Base-by-base conservation (phyloP, 2,888 invertebrate species). In the Cephus sareptanus region DNA sequence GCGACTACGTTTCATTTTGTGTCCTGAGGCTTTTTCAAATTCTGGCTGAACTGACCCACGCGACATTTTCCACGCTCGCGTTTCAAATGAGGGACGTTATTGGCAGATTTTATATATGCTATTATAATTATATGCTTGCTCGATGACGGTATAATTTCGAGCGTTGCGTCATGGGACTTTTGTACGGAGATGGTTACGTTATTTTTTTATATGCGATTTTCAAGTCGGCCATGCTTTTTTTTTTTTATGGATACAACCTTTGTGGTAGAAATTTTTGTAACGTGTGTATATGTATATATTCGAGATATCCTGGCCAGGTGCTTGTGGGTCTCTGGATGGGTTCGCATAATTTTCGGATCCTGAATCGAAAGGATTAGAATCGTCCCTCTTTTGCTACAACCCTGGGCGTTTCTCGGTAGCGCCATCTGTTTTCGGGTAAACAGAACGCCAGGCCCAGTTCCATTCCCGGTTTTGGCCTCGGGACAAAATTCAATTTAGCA, bases 341-440 rank as follows among this genome's bases (percentile, higher is more conserved):
- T 34, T 71, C 71, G 71, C 34, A 71, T 71, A 71, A 71, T 71
- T 71, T 71, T 31, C 71, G 31, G 71, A 71, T 80, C 78, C 76
- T 81, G 82, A 83, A 84, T 83, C 87, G 87, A 88, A 89, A 88
- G 89, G 89, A 89, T 89, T 89, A 88, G 83, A 86, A 86, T 85
- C 84, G 83, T 74, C 77, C 84, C 79, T 82, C 83, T 87, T 83
- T 84, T 73, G 83, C 83, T 83, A 85, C 85, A 83, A 79, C 88
- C 87, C 82, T 82, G 82, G 86, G 88, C 88, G 81, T 82, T 88
- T 84, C 85, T 85, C 87, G 86, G 85, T 85, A 85, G 86, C 87
- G 88, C 89, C 89, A 89, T 89, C 89, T 89, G 89, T 88, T 89
- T 89, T 89, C 87, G 87, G 87, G 89, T 88, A 89, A 89, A 89